phyloP scores from a whole-genome alignment of 2,888 invertebrate species.

The Rhynchonema sp. region DNA sequence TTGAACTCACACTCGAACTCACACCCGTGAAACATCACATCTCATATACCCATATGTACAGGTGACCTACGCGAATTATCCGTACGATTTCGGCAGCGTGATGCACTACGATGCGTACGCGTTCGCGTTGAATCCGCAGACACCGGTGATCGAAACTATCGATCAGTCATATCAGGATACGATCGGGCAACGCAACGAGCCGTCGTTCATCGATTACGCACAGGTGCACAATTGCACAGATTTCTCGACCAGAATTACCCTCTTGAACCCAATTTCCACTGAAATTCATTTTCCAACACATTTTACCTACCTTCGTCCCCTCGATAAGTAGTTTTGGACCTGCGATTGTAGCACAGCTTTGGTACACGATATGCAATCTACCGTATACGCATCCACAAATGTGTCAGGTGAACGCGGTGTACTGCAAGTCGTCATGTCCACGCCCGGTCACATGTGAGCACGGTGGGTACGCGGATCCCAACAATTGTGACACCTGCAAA shows the following conservation, averaged over 20 bases:
- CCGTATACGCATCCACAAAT: too few relatives aligned
- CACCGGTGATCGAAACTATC: slow-evolving; percentile 20
- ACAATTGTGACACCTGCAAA: slow-evolving; percentile 6
- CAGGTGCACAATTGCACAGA: background rate
- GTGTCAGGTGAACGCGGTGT: slow-evolving; percentile 4
- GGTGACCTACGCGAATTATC: background rate
- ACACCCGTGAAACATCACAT: too few relatives aligned
- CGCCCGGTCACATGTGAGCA: background rate
- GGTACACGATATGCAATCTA: too few relatives aligned
- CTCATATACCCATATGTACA: too few relatives aligned
- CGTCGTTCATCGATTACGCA: slow-evolving; percentile 21
- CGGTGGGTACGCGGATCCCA: slow-evolving; percentile 7
- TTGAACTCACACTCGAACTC: too few relatives aligned
- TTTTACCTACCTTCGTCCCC: too few relatives aligned
- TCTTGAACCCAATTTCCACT: too few relatives aligned
- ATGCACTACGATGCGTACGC: slow-evolving; percentile 26
- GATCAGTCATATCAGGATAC: slow-evolving; percentile 17
- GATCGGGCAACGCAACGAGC: slow-evolving; percentile 23
- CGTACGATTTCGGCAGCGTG: slow-evolving; percentile 9
- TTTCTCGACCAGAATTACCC: too few relatives aligned
- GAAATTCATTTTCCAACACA: too few relatives aligned
- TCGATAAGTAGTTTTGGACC: too few relatives aligned
- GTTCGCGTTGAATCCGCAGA: slow-evolving; percentile 20
- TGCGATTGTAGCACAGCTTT: too few relatives aligned
- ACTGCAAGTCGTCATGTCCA: slow-evolving; percentile 4